phyloP scores from a whole-genome alignment of 2,888 invertebrate species.

The Epinotia brunnichana region DNA sequence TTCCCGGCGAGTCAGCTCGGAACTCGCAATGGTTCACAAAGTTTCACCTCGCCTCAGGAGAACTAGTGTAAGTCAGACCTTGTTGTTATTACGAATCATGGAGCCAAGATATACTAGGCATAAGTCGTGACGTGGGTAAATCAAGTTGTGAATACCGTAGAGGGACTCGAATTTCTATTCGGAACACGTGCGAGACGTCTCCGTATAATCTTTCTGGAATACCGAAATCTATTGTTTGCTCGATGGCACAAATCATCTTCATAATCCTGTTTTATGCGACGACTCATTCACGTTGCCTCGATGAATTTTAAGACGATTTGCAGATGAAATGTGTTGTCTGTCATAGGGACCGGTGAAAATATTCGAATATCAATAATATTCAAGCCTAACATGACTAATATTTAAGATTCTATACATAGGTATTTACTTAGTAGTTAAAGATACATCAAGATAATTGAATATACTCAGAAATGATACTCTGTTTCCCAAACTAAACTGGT shows the following conservation, averaged over 20 bases:
- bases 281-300: slow-evolving; percentile 2
- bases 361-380: not conserved
- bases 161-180: slow-evolving; percentile 47
- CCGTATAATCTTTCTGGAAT: slow-evolving; percentile 60
- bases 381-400: not conserved
- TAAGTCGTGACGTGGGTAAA: not conserved
- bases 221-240: slow-evolving; percentile 62
- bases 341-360: not conserved
- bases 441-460: no score
- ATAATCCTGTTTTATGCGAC: slow-evolving; percentile 21
- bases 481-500: no score
- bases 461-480: not conserved
- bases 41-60: not conserved
- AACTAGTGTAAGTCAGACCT: not conserved
- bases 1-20: slow-evolving; percentile 25
- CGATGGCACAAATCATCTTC: slow-evolving; percentile 42
- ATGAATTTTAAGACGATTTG: slow-evolving; percentile 1
- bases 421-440: not conserved
- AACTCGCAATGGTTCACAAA: not conserved
- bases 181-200: slow-evolving; percentile 60
- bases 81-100: not conserved
- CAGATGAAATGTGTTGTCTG: not conserved
- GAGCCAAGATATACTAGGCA: not conserved
- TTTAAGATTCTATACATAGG: not conserved
- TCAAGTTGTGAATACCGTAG: not conserved